phyloP scores from a whole-genome alignment of 2,888 invertebrate genomes.

The Rhimphoctona megacephalus region DNA sequence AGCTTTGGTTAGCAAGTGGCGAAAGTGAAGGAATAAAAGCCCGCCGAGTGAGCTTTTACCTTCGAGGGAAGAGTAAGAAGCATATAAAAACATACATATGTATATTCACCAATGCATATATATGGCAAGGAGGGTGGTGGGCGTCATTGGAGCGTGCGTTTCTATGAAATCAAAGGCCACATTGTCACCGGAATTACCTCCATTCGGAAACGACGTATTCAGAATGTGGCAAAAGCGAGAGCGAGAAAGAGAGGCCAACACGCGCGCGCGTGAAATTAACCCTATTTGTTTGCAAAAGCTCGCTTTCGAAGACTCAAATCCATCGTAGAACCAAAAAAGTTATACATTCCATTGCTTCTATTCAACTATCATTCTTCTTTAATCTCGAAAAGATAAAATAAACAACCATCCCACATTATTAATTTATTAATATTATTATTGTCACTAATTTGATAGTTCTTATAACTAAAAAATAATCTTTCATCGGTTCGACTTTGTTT shows the following conservation, averaged over 20 bases:
- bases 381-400: not conserved
- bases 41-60: conserved; percentile 51
- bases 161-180: conserved; percentile 84
- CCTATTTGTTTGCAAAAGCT: conserved; percentile 83
- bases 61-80: conserved; percentile 30
- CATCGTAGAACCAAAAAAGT: conserved; percentile 61
- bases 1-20: conserved; percentile 6
- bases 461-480: too few relatives aligned
- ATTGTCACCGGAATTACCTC: conserved; percentile 84
- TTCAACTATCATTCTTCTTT: not conserved
- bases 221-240: conserved; percentile 63
- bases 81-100: conserved; percentile 19
- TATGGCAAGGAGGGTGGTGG: conserved; percentile 66
- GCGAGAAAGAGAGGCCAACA: conserved; percentile 69
- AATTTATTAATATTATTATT: not conserved
- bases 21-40: conserved; percentile 27
- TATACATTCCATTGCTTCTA: not conserved
- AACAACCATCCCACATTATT: not conserved
- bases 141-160: conserved; percentile 82
- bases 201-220: conserved; percentile 85
- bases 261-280: conserved; percentile 81
- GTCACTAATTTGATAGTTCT: not conserved
- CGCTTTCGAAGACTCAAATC: conserved; percentile 36
- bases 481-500: too few relatives aligned
- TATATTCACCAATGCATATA: not conserved